Base-by-base conservation (phyloP, 2,113 vertebrate genomes). In the Colius striatus region DNA sequence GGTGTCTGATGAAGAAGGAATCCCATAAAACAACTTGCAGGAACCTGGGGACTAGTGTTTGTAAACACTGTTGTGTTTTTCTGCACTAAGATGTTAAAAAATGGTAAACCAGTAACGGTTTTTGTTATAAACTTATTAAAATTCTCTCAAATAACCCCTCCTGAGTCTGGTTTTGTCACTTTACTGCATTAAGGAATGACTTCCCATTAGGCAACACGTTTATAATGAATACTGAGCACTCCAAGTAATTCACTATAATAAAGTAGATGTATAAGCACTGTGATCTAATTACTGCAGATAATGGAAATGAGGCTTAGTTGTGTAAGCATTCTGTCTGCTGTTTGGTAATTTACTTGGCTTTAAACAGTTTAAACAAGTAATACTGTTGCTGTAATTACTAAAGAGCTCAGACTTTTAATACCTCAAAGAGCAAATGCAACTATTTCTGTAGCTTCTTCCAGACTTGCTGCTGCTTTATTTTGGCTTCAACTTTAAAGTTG, bases 21-120 rank as follows among this genome's bases (percentile, higher is more conserved):
- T 26, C 48, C 53, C 10, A 0, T 32, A 13, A 16, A 86, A 38
- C 8, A 9, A 9, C 1, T 4, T 0, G 1, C 3, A 4, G 13
- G 53, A 72, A 53, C 43, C 21, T 12, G 61, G 30, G 29, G 29
- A n/a, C 5, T 20, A 3, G 6, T 41, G 61, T 23, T 38, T 55
- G 82, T 45, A 25, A 51, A 43, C 6, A 11, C 9, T 13, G 0
- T 1, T 1, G 0, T 36, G 1, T 45, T 77, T 66, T 78, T 45
- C 38, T 94, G 25, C 25, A 8, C 21, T 8, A 9, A 50, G 67
- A 38, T 60, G 47, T 66, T 58, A 32, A 25, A 13, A 36, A 67
- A n/a, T 62, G 18, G 9, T 48, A 66, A 41, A 41, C 18, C 29
- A 47, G 47, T 55, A 51, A 13, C 15, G 7, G 11, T 11, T 60